phyloP scores from a whole-genome alignment of 2,888 invertebrate species.

The Myopa testacea region DNA sequence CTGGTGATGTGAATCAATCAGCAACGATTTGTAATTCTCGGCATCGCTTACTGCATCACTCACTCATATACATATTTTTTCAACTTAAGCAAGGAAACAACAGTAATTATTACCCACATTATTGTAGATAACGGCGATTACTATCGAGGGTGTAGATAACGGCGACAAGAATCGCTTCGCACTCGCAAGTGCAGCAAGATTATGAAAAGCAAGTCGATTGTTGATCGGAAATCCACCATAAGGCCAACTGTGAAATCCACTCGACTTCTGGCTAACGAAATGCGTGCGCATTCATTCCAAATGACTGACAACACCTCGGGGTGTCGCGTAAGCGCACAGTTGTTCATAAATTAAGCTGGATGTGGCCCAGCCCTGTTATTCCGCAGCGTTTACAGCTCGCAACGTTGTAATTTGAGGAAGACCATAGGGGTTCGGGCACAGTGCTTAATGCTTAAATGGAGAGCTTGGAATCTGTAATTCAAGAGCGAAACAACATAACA shows the following conservation, averaged over 20 bases:
- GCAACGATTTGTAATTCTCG: no score
- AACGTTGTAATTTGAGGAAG: slow-evolving; percentile 57
- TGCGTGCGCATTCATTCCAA: slow-evolving; percentile 61
- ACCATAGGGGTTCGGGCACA: slow-evolving; percentile 46
- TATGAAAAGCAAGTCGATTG: slow-evolving; percentile 31
- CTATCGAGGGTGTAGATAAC: neutral
- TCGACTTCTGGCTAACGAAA: slow-evolving; percentile 44
- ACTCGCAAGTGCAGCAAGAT: slow-evolving; percentile 22
- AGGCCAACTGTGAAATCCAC: slow-evolving; percentile 40
- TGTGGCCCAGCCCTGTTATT: slow-evolving; percentile 5
- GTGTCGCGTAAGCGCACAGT: slow-evolving; percentile 56
- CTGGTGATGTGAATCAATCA: no score
- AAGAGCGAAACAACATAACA: slow-evolving; percentile 37
- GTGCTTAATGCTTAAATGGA: slow-evolving; percentile 13
- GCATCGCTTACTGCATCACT: no score
- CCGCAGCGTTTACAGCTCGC: slow-evolving; percentile 45
- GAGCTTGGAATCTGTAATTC: slow-evolving; percentile 41
- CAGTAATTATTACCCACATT: slow-evolving; percentile 66
- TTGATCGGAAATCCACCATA: slow-evolving; percentile 38
- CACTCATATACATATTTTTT: no score
- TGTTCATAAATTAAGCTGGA: slow-evolving; percentile 23
- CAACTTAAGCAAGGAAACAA: slow-evolving; percentile 56
- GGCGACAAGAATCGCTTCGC: slow-evolving; percentile 27
- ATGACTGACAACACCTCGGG: slow-evolving; percentile 69
- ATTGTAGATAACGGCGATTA: slow-evolving; percentile 58